Evolutionary conservation across 2,888 invertebrate genomes (phyloP).

Genomic region (Ditula angustiorana): DNA sequence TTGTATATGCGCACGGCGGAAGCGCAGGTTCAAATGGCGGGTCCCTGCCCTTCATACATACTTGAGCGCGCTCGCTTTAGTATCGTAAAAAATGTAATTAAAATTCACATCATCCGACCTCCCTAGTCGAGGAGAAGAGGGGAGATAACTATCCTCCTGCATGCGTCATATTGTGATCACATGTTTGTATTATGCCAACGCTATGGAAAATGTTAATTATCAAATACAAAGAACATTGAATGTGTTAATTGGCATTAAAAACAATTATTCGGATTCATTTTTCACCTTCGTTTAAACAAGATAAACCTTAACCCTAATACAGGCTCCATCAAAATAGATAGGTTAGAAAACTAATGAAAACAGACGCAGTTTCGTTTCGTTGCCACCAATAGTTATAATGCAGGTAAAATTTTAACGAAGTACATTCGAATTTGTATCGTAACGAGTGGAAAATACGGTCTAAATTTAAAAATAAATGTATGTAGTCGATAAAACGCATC

Average conservation of each 20-base stretch:
- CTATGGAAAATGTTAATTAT: neutral
- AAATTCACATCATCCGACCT: slow-evolving; percentile 74
- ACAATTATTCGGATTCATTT: neutral
- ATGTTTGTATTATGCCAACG: neutral
- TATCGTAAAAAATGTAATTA: slow-evolving; percentile 82
- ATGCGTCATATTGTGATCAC: slow-evolving; percentile 26
- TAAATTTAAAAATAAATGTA: too few species aligned
- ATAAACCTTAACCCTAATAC: too few species aligned
- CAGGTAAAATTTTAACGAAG: too few species aligned
- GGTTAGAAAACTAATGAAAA: too few species aligned
- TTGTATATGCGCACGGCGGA: slow-evolving; percentile 72
- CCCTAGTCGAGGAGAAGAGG: slow-evolving; percentile 58
- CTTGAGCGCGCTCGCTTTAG: slow-evolving; percentile 71
- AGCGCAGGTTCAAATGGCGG: slow-evolving; percentile 66
- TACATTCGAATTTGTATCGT: too few species aligned
- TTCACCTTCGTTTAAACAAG: too few species aligned
- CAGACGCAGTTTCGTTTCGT: too few species aligned
- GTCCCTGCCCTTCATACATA: slow-evolving; percentile 73
- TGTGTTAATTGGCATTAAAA: neutral
- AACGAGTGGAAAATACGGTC: too few species aligned
- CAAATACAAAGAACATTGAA: neutral
- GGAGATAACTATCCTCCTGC: slow-evolving; percentile 71
- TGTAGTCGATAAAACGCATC: too few species aligned
- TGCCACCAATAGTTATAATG: too few species aligned
- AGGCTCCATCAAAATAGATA: too few species aligned